Base-by-base conservation (phyloP, 2,888 invertebrate genomes). In the Gastrophysa polygoni region DNA sequence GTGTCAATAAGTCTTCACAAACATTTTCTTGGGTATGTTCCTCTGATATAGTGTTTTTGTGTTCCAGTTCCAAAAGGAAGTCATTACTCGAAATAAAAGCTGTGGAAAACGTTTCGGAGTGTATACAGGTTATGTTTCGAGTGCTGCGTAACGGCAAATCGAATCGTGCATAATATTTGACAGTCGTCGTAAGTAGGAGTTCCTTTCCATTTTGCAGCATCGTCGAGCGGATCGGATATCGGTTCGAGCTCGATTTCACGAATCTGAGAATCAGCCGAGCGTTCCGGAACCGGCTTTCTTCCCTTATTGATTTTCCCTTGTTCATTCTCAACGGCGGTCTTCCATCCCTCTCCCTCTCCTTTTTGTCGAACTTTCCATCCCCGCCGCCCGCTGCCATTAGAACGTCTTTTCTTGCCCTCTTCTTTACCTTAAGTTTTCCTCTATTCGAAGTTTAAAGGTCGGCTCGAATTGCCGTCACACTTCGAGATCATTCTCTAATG, bases 221-320 rank as follows among this genome's bases (percentile, higher is more conserved):
- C 80, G 79, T 73, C 78, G 76, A 80, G 78, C 80, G 78, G 73
- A 78, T 77, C 78, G 79, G 79, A 79, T 78, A 79, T 79, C 79
- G 79, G 78, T 80, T 79, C 75, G 78, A 77, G 81, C 79, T 81
- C 80, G 79, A 80, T 81, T 81, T 81, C 81, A 80, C 81, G 82
- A 82, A 81, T 81, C 81, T 81, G 81, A 81, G 79, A 80, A 77
- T 78, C 81, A 81, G 81, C 81, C 80, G 80, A 81, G 79, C 82
- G 82, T 82, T 81, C 82, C 81, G 82, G 81, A 82, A 81, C 81
- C 80, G 80, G 79, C 80, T 81, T 81, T 81, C 81, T 81, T 81
- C 80, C 78, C 79, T 81, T 81, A 81, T 82, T 81, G 81, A 81
- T 82, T 81, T 82, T 81, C 80, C 77, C 76, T 75, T 72, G 75